Evolutionary conservation across 1,140 invertebrate species (phyloP).

Genomic region (Ridgeia piscesae): DNA sequence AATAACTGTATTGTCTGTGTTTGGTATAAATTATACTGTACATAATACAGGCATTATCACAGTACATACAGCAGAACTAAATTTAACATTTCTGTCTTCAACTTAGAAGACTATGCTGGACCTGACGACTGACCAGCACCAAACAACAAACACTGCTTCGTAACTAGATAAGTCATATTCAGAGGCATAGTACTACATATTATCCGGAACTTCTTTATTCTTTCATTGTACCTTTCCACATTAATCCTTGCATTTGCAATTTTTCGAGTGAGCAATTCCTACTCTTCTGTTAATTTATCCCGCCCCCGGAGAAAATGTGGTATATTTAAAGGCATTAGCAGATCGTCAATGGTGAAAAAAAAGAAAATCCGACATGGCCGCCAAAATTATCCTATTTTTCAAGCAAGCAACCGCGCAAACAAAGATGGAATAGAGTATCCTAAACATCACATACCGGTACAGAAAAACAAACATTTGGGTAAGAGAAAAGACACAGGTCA

Average conservation of each 20-base stretch:
- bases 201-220: constrained; percentile 24
- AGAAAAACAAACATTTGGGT: no score
- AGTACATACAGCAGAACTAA: not conserved
- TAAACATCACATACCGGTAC: no score
- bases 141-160: constrained; percentile 25
- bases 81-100: not conserved
- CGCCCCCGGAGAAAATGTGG: constrained; percentile 33
- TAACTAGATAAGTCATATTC: constrained; percentile 9
- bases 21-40: not conserved
- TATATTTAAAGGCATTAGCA: constrained; percentile 33
- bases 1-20: no score
- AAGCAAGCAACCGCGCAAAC: no score
- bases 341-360: constrained; percentile 35
- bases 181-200: constrained; percentile 22
- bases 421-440: no score
- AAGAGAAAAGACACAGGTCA: no score
- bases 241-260: constrained; percentile 28
- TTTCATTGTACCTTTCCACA: constrained; percentile 25
- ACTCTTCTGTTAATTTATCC: constrained; percentile 29
- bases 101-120: not conserved
- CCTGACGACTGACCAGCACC: constrained; percentile 26
- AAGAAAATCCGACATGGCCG: no score
- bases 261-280: constrained; percentile 25
- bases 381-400: no score
- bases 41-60: not conserved